Evolutionary conservation across 2,113 vertebrate species (phyloP).

Genomic region (Merops nubicus): DNA sequence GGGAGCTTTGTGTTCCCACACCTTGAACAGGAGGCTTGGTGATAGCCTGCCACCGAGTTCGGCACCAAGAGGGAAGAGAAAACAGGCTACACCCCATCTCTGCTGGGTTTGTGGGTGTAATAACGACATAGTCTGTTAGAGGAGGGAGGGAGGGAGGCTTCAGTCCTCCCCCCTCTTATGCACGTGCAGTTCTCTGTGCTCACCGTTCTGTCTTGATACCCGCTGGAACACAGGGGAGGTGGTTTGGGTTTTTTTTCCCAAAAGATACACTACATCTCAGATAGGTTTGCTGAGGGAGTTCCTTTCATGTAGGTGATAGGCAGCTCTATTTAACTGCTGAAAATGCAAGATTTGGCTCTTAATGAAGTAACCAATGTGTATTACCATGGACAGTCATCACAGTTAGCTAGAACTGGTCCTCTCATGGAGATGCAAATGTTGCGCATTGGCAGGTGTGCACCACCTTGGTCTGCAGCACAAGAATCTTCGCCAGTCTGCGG

Average conservation of each 20-base stretch:
- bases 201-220: too few relatives aligned
- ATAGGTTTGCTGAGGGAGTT: background rate
- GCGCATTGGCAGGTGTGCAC: accelerated
- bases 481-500: background rate
- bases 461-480: background rate
- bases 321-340: background rate
- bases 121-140: background rate
- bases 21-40: background rate
- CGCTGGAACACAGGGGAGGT: background rate
- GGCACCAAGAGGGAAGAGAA: background rate
- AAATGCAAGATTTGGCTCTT: too few relatives aligned
- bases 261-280: too few relatives aligned
- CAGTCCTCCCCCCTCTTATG: background rate
- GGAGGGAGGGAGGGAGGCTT: too few relatives aligned
- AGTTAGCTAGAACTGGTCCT: background rate
- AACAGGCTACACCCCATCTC: background rate
- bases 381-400: too few relatives aligned
- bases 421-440: background rate
- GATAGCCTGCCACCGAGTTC: background rate
- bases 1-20: background rate
- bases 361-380: too few relatives aligned
- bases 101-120: background rate
- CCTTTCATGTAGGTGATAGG: too few relatives aligned
- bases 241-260: background rate
- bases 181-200: background rate